Evolutionary conservation across 2,797 vertebrate species (phyloP).

Genomic region (Hippopotamyrus pictus): DNA sequence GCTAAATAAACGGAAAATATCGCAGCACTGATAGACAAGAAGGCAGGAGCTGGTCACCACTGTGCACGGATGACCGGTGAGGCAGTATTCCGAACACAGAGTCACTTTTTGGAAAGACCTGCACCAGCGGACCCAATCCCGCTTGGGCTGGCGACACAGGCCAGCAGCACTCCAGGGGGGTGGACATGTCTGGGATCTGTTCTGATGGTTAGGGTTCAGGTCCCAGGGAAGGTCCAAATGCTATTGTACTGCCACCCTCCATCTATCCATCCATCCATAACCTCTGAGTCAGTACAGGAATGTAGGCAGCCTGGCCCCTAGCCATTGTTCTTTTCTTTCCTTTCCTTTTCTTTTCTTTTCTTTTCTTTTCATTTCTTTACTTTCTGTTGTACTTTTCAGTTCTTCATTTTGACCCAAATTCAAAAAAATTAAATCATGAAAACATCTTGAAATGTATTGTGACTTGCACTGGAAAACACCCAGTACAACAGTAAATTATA

Average conservation of each 20-base stretch:
- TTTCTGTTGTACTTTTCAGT: not conserved
- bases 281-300: not conserved
- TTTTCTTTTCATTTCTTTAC: not conserved
- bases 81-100: not conserved
- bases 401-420: not conserved
- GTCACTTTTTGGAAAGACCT: not conserved
- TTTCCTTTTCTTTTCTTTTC: not conserved
- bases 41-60: not conserved
- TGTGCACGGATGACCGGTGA: not conserved
- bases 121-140: not conserved
- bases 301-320: not conserved
- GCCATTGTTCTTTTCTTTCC: not conserved
- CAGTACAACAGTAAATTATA: not conserved
- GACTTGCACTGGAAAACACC: not conserved
- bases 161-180: not conserved
- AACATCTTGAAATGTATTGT: not conserved
- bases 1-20: not conserved
- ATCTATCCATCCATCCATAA: not conserved
- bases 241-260: not conserved
- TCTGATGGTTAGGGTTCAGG: not conserved
- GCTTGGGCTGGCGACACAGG: not conserved
- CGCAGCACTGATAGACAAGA: not conserved
- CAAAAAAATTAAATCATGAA: not conserved
- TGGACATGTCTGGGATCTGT: not conserved
- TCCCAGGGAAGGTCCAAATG: not conserved